phyloP scores from a whole-genome alignment of 2,888 invertebrate species.

The Drosophila kuntzei region DNA sequence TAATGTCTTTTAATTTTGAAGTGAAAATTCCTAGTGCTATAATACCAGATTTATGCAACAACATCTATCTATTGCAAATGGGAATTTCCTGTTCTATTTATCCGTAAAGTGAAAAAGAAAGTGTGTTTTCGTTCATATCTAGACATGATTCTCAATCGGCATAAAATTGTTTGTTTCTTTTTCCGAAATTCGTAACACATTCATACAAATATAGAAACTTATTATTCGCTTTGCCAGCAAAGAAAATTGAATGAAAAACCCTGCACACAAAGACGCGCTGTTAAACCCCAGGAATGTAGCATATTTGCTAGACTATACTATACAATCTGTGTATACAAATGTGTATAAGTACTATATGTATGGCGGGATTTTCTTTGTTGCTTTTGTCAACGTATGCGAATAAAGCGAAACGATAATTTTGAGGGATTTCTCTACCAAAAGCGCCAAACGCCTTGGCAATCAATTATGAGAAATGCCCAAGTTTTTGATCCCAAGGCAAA shows the following conservation, averaged over 20 bases:
- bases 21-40: conserved; percentile 1
- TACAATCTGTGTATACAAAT: conserved; percentile 14
- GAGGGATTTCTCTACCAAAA: conserved; percentile 63
- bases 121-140: conserved; percentile 27
- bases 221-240: conserved; percentile 50
- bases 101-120: background rate
- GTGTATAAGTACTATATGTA: background rate
- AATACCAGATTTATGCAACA: background rate
- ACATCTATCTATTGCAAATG: background rate
- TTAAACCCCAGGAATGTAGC: conserved; percentile 75
- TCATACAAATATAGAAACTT: conserved; percentile 3
- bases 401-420: conserved; percentile 64
- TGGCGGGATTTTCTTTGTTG: conserved; percentile 57
- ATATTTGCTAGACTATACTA: conserved; percentile 66
- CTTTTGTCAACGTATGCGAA: conserved; percentile 56
- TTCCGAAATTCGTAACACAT: conserved; percentile 15
- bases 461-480: conserved; percentile 65
- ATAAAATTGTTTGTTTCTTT: conserved; percentile 45
- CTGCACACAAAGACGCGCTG: conserved; percentile 56
- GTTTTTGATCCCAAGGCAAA: conserved; percentile 37
- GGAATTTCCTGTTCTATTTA: conserved; percentile 21
- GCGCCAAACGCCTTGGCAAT: conserved; percentile 72
- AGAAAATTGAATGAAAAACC: conserved; percentile 74
- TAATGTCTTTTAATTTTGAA: background rate
- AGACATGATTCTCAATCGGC: conserved; percentile 51